Base-by-base conservation (phyloP, 2,797 vertebrate species). In the Trematomus bernacchii region DNA sequence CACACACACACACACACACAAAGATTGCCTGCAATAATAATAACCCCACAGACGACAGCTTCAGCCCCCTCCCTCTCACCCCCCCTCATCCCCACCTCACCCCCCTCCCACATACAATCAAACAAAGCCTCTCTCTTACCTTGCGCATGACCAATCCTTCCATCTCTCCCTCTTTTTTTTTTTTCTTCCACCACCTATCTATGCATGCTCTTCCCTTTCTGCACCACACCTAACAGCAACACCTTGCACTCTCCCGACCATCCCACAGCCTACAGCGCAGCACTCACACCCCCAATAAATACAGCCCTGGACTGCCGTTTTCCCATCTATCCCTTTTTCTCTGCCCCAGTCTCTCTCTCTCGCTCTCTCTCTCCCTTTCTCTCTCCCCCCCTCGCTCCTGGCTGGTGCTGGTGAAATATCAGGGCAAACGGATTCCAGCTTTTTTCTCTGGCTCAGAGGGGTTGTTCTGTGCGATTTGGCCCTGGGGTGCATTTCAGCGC, bases 401-500 rank as follows among this genome's bases (percentile, higher is more conserved):
- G 91, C 94, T 95, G 92, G 93, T 93, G 94, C 93, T 94, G 93
- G 92, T 93, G 93, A 94, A 95, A 94, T 94, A 94, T 95, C 94
- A 93, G 94, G 93, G 93, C 94, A 95, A 95, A 95, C 92, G 91
- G 94, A 95, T 94, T 94, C 94, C 94, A 94, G 94, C 90, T 94
- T 94, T 94, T 93, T 93, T 92, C 93, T 91, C 85, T 93, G 90
- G 91, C 93, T 93, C 93, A 94, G 93, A 95, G 94, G 95, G 94
- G 93, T 94, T 94, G 92, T 95, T 95, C 92, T 92, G 89, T 93
- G 93, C 94, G 93, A 95, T 95, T 95, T 95, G 94, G 95, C 94
- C 95, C 95, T 93, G 94, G 94, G 95, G 95, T 96, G 93, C 94
- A 93, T 96, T 96, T 95, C 93, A 95, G 86, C 84, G 87, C 91